Evolutionary conservation across 2,888 invertebrate species (phyloP), one percentile per base, ranked within the genome.

Genomic region (Diarsia brunnea): DNA sequence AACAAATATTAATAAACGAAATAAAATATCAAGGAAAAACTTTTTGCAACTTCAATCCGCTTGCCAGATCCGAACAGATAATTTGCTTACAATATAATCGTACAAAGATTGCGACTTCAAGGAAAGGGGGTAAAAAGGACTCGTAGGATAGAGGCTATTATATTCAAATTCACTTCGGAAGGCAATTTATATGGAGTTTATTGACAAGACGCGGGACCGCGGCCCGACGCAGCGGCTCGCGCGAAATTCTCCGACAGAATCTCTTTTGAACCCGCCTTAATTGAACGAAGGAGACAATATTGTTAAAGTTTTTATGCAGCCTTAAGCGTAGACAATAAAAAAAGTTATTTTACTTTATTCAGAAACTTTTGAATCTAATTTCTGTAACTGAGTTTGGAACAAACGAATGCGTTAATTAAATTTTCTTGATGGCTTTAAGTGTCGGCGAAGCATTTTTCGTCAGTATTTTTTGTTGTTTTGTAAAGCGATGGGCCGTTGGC

Each of bases 11-110:
- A 87, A 89, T 87, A 90, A 90, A 91, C 84, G 86, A 91, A 92
- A 91, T 89, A 91, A 91, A 91, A 91, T 90, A 91, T 89, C 75
- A 81, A 85, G 84, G 81, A 73, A 72, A 81, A 88, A 88, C 86
- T 88, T 88, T 88, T 85, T 86, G 84, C 75, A 84, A 84, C 88
- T 91, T 91, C 91, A 93, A 91, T 91, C 93, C 91, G 87, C 90
- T 92, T 91, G 93, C 94, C 94, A 95, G 96, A 96, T 96, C 93
- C 92, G 84, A 92, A 89, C 92, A 95, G 96, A 96, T 96, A 96
- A 96, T 96, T 96, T 96, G 96, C 96, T 96, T 96, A 96, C 96
- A 96, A 96, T 96, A 96, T 96, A 96, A 96, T 96, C 95, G 94
- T 91, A 95, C 95, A 94, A 93, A 92, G 95, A 95, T 95, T 95